These are phyloP conservation scores for Rhabdophis nuchalis DNA, from an alignment of 2,797 vertebrate genomes.

Conservation along the genomic window DNA sequence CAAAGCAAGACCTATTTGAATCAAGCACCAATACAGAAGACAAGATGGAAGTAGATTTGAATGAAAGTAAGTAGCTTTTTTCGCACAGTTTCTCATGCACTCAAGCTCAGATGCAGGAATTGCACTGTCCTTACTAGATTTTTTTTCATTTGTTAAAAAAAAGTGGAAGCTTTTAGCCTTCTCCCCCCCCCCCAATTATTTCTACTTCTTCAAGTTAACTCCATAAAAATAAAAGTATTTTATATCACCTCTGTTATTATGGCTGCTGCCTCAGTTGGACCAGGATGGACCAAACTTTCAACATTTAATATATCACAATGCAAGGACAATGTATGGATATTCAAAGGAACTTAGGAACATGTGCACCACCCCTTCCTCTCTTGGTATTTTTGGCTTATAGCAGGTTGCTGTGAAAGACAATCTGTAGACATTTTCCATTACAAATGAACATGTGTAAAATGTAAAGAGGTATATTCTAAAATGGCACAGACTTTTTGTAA, in stretches of 20 bases:
- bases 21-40: conserved; percentile 80
- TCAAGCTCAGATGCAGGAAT: not conserved
- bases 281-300: not conserved
- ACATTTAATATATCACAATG: not conserved
- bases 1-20: conserved; percentile 88
- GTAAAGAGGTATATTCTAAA: not conserved
- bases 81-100: not conserved
- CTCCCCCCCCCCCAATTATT: no score
- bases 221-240: not conserved
- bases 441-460: not conserved
- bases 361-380: not conserved
- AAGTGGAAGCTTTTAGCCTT: not conserved
- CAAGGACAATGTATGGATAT: not conserved
- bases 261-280: not conserved
- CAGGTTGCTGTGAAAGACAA: not conserved
- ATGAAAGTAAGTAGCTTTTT: conserved; percentile 65
- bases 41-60: conserved; percentile 94
- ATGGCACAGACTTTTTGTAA: not conserved
- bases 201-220: not conserved
- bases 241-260: not conserved
- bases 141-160: not conserved
- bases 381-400: not conserved
- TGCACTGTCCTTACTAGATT: not conserved
- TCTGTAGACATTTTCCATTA: not conserved
- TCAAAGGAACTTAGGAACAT: not conserved